phyloP scores from a whole-genome alignment of 2,797 vertebrate species.

The Gephyroberyx darwinii region DNA sequence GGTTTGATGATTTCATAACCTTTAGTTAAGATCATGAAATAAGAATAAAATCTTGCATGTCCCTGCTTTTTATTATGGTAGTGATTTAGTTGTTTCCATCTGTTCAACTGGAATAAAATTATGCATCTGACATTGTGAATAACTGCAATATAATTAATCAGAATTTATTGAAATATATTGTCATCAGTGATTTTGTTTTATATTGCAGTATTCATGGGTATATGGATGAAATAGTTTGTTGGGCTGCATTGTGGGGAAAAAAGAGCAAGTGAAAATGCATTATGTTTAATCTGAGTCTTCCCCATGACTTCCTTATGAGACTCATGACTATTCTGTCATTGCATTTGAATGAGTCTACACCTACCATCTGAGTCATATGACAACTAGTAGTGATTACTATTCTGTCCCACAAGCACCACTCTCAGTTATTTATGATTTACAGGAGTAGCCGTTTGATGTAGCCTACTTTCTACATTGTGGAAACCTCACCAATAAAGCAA shows the following conservation, averaged over 20 bases:
- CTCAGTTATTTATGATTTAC: constrained; percentile 22
- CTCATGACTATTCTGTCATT: background rate
- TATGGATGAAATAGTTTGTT: constrained; percentile 21
- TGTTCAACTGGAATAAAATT: constrained; percentile 35
- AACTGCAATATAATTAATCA: constrained; percentile 31
- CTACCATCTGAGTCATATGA: constrained; percentile 7
- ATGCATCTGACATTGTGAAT: constrained; percentile 22
- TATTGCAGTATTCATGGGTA: constrained; percentile 36
- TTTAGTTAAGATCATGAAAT: constrained; percentile 36
- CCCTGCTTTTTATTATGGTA: constrained; percentile 38
- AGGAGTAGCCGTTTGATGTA: background rate
- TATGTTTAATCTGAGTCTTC: constrained; percentile 17
- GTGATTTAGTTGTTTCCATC: constrained; percentile 31
- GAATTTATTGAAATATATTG: constrained; percentile 23
- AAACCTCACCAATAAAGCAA: constrained; percentile 4
- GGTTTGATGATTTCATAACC: constrained; percentile 13
- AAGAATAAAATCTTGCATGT: constrained; percentile 48
- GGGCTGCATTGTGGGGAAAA: constrained; percentile 9
- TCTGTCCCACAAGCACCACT: constrained; percentile 13
- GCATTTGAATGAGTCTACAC: background rate
- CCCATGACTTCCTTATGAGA: constrained; percentile 24
- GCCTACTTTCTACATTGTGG: constrained; percentile 1
- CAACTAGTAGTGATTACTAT: constrained; percentile 2
- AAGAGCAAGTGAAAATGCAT: constrained; percentile 21
- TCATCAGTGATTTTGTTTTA: constrained; percentile 20